These are phyloP conservation scores for Arctopsyche grandis DNA, from an alignment of 1,140 invertebrate species.

Conservation along the genomic window DNA sequence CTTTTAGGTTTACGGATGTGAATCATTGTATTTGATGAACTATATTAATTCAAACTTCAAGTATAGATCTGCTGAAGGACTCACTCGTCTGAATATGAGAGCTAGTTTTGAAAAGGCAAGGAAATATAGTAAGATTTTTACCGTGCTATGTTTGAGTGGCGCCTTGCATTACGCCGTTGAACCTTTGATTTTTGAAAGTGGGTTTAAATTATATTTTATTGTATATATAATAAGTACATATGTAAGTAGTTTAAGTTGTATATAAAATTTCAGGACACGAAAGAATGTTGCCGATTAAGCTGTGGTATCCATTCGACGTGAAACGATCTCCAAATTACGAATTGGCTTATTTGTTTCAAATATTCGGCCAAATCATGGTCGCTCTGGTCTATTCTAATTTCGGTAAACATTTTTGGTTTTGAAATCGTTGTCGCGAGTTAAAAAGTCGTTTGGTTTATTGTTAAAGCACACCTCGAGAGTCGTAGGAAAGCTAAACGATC, in stretches of 20 bases:
- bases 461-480: no score
- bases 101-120: conserved; percentile 42
- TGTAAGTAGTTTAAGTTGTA: no score
- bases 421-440: not conserved
- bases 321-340: conserved; percentile 47
- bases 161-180: conserved; percentile 41
- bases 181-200: conserved; percentile 24
- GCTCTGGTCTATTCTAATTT: conserved; percentile 45
- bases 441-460: no score
- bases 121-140: conserved; percentile 40
- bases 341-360: conserved; percentile 43
- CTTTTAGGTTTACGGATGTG: conserved; percentile 36
- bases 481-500: no score
- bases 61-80: conserved; percentile 43
- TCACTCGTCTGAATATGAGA: conserved; percentile 46
- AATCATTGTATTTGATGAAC: conserved; percentile 18
- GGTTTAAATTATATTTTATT: not conserved
- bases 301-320: conserved; percentile 50
- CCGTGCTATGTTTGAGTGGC: conserved; percentile 23
- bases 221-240: no score
- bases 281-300: conserved; percentile 42
- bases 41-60: conserved; percentile 40
- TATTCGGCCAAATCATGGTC: conserved; percentile 49
- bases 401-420: conserved; percentile 30
- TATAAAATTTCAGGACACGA: no score